These are phyloP conservation scores for Cryptotermes secundus DNA, from an alignment of 1,140 invertebrate species.

Conservation along the genomic window DNA sequence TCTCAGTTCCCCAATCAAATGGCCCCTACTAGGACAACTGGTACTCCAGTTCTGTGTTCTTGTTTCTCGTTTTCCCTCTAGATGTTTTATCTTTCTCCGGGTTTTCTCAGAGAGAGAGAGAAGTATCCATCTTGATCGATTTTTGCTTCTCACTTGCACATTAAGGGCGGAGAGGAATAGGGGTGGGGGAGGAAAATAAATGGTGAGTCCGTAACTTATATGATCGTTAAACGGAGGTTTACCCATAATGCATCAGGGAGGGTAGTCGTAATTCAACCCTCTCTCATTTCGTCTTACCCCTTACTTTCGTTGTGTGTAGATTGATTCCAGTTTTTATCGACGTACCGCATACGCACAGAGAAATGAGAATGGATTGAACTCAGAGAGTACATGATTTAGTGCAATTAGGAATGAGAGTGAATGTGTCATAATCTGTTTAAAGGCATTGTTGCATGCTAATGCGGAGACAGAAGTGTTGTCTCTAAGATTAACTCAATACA, in stretches of 20 bases:
- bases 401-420: no score
- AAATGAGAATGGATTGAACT: no score
- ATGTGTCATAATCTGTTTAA: no score
- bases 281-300: neutral
- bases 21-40: neutral
- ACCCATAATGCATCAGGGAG: neutral
- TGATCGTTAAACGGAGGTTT: constrained; percentile 7
- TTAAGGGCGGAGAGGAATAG: neutral
- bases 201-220: neutral
- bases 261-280: neutral
- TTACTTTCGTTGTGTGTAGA: neutral
- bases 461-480: no score
- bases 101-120: neutral
- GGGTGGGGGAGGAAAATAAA: neutral
- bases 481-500: no score
- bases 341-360: neutral
- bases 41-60: neutral
- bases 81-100: neutral
- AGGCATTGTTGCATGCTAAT: no score
- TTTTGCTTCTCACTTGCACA: neutral
- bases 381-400: no score
- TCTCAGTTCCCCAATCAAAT: neutral
- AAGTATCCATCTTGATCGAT: neutral
- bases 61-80: neutral
- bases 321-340: neutral